Conservation (phyloP, 2,888 invertebrate genomes). For the Leistus spinibarbis region DNA sequence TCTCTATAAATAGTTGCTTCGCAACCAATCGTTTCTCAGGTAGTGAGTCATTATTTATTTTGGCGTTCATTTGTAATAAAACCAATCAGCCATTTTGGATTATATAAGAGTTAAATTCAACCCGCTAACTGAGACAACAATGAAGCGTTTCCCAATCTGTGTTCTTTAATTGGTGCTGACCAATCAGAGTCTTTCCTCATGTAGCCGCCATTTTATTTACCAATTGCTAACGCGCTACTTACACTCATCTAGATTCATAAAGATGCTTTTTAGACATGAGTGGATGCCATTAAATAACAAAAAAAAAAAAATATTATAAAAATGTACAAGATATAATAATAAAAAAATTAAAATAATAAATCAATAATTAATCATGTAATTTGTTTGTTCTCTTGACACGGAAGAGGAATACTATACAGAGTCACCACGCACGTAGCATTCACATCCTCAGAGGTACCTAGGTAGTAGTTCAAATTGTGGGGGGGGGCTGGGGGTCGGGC, state of each 20-base stretch:
- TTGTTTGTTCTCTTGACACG: constrained; percentile 9
- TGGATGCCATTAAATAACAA: constrained; percentile 35
- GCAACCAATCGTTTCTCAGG: no score
- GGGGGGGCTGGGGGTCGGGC: neutral
- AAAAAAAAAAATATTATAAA: constrained; percentile 22
- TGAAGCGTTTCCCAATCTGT: no score
- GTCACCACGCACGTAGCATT: constrained; percentile 12
- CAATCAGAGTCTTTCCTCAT: neutral
- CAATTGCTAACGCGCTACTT: neutral
- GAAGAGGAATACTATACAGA: constrained; percentile 17
- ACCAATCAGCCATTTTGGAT: no score
- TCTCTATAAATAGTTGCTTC: no score
- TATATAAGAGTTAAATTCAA: no score
- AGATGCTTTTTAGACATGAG: constrained; percentile 14
- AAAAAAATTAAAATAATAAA: constrained; percentile 22
- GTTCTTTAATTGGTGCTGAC: no score
- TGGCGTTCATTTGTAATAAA: no score
- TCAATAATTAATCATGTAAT: constrained; percentile 1
- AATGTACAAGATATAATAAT: constrained; percentile 31
- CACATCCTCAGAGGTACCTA: neutral
- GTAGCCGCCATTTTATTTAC: neutral
- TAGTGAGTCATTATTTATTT: no score
- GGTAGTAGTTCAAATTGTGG: neutral
- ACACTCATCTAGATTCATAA: neutral
- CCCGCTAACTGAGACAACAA: no score